These are phyloP conservation scores for Phylloscopus collybita DNA, from an alignment of 2,797 vertebrate genomes.

Conservation along the genomic window DNA sequence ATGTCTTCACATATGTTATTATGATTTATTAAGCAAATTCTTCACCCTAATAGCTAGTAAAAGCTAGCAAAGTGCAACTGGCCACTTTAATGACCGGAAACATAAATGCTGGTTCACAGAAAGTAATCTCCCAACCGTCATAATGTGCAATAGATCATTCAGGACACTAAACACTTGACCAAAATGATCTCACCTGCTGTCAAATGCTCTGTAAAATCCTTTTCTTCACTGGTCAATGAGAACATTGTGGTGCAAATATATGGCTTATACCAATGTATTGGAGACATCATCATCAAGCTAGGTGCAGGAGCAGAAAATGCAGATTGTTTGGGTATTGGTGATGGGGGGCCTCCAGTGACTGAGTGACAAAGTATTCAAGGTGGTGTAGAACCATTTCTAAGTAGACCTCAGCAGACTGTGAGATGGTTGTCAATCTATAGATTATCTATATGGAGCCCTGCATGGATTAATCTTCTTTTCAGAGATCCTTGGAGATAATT, in stretches of 20 bases:
- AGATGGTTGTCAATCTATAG: background rate
- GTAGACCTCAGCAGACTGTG: background rate
- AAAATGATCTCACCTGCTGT: slow-evolving; percentile 47
- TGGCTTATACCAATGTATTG: background rate
- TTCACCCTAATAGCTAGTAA: slow-evolving; percentile 70
- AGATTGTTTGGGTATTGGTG: background rate
- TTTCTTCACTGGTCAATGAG: background rate
- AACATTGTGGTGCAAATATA: background rate
- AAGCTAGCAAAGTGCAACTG: slow-evolving; percentile 70
- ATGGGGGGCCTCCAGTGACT: background rate
- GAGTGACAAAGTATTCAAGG: background rate
- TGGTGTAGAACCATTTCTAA: background rate
- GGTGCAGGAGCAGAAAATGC: background rate
- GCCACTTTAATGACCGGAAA: slow-evolving; percentile 67
- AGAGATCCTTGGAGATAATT: background rate
- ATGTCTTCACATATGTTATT: slow-evolving; percentile 37
- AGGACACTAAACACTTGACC: slow-evolving; percentile 39
- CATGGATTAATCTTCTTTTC: background rate
- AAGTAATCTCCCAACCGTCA: slow-evolving; percentile 52
- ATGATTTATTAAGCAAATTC: slow-evolving; percentile 70
- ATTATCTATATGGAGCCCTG: background rate
- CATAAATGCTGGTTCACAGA: slow-evolving; percentile 62
- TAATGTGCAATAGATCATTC: slow-evolving; percentile 54
- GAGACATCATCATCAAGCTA: background rate
- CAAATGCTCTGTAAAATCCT: background rate